Base-by-base conservation (phyloP, 1,140 invertebrate species). In the Drosophila triauraria region DNA sequence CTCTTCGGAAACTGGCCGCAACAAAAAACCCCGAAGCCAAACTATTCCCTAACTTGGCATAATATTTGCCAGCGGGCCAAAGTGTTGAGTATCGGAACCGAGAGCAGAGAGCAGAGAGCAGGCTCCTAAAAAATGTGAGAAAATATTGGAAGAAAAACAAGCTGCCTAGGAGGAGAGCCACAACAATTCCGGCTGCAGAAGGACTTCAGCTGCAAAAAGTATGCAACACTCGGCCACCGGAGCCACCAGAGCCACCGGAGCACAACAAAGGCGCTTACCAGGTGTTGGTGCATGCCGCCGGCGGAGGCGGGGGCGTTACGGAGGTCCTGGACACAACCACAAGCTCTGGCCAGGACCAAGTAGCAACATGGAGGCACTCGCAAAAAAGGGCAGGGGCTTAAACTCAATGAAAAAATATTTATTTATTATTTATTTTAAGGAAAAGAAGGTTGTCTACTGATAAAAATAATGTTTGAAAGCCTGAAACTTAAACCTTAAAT, bases 211-310 rank as follows among this genome's bases (percentile, higher is more conserved):
- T 47, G 38, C 47, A 58, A 75, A 72, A 78, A 75, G 62, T 75
- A 69, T 78, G 68, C 68, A 80, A 64, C 80, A 74, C 80, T 74
- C 54, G 58, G 61, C 53, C 48, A 53, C 46, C 38, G 51, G 42
- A 54, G 65, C 77, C 54, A 13, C 47, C 35, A 40, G 38, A 65
- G 54, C 54, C 53, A 64, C 58, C 51, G 47, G 42, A 51, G 69
- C 79, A 68, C 78, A 79, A 71, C 74, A 87, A 72, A 63, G 46
- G 50, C 47, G 38, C 54, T 65, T 48, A 62, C 59, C 82, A 84
- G 82, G 82, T 84, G 82, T 84, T 78, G 68, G 81, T 53, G 59
- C 67, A 63, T 61, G 76, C 50, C 61, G 61, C 46, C 43, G 65
- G 63, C 17, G n/a, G 38, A 50, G 42, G 54, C 46, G 42, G 54